These are phyloP conservation scores for Thereva nobilitata DNA, from an alignment of 2,888 invertebrate genomes.

Conservation along the genomic window DNA sequence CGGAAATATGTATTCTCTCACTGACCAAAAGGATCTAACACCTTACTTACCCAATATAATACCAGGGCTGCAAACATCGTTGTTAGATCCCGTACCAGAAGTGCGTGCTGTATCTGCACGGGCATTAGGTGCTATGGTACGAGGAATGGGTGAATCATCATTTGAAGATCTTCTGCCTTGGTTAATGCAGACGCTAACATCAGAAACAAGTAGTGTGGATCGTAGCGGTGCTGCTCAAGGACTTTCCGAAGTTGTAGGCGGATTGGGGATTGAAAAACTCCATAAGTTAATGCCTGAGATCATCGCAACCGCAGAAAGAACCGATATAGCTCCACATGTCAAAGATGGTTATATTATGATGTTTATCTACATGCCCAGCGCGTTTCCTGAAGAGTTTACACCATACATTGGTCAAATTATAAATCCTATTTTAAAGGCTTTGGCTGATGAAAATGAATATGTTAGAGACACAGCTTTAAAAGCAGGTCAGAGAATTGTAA, in stretches of 20 bases:
- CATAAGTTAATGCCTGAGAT: conserved; percentile 97
- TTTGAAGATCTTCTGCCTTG: conserved; percentile 96
- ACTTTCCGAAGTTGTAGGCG: conserved; percentile 96
- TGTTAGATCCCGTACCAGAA: conserved; percentile 98
- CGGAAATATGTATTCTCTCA: conserved; percentile 98
- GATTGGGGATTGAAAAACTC: conserved; percentile 91
- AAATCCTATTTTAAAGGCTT: conserved; percentile 93
- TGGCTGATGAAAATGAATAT: conserved; percentile 99
- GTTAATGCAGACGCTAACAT: conserved; percentile 97
- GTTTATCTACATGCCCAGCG: conserved; percentile 99
- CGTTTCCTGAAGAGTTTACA: conserved; percentile 93
- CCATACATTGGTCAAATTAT: conserved; percentile 96
- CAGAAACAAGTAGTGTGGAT: conserved; percentile 93
- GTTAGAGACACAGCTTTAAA: conserved; percentile 95
- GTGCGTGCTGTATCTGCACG: conserved; percentile 94
- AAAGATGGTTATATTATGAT: conserved; percentile 99
- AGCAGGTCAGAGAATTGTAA: conserved; percentile 96
- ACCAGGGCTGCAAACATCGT: conserved; percentile 92
- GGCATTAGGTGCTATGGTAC: conserved; percentile 96
- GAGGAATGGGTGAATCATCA: conserved; percentile 94
- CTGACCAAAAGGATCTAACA: conserved; percentile 96
- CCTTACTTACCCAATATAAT: conserved; percentile 96
- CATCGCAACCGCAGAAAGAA: conserved; percentile 88
- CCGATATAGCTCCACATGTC: conserved; percentile 93
- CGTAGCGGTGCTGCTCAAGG: conserved; percentile 95